Evolutionary conservation across 2,113 vertebrate species (phyloP).

Genomic region (Bubalus kerabau): DNA sequence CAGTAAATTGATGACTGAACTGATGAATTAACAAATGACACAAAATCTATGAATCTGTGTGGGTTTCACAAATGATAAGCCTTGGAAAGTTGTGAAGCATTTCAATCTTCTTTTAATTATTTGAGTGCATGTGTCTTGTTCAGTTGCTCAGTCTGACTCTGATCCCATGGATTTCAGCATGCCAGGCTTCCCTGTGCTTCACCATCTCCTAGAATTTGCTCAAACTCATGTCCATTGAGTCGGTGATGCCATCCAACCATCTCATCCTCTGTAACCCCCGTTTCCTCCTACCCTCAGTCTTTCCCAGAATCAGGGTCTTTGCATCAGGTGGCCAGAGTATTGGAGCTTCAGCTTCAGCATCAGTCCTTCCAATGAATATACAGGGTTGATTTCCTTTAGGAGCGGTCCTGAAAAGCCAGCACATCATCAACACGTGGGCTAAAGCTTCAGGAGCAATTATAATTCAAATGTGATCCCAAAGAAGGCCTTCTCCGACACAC

Average conservation of each 20-base stretch:
- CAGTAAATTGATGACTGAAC: not conserved
- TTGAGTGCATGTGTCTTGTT: not conserved
- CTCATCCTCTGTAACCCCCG: not conserved
- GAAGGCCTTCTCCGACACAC: not conserved
- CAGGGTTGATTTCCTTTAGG: not conserved
- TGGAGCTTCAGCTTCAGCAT: not conserved
- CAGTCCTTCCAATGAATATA: not conserved
- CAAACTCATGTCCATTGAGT: not conserved
- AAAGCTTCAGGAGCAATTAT: not conserved
- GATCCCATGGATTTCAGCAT: fast-evolving
- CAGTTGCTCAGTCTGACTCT: not conserved
- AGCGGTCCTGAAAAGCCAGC: not conserved
- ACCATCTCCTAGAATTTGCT: not conserved
- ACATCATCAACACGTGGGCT: not conserved
- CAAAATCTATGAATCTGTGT: not conserved
- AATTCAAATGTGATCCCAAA: not conserved
- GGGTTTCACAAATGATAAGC: not conserved
- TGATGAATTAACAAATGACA: not conserved
- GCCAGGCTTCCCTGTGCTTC: not conserved
- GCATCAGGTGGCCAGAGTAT: not conserved
- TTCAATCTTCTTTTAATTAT: not conserved
- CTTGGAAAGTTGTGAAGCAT: not conserved
- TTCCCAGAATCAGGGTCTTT: not conserved
- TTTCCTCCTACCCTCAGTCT: not conserved
- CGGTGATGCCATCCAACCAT: not conserved